Conservation (phyloP, 2,888 invertebrate species). For the Cataglyphis cursor region DNA sequence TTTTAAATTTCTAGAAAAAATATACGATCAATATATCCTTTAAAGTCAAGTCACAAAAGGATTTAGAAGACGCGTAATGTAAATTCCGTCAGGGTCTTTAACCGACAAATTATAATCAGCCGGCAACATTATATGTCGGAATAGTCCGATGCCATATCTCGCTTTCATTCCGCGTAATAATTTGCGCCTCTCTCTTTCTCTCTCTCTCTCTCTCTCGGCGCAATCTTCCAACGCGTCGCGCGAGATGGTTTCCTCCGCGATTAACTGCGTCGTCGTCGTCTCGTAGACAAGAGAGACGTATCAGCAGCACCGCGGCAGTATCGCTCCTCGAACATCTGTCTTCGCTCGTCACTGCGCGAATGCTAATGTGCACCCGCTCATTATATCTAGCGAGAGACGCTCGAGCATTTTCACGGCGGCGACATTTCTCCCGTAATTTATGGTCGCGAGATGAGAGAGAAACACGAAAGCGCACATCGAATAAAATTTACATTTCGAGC, state of each 20-base stretch:
- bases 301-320: slow-evolving; percentile 10
- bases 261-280: slow-evolving; percentile 29
- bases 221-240: slow-evolving; percentile 7
- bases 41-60: slow-evolving; percentile 36
- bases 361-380: slow-evolving; percentile 45
- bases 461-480: slow-evolving; percentile 81
- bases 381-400: slow-evolving; percentile 7
- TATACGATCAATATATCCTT: slow-evolving; percentile 5
- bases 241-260: slow-evolving; percentile 30
- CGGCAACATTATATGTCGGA: slow-evolving; percentile 43
- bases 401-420: slow-evolving; percentile 29
- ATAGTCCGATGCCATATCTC: slow-evolving; percentile 39
- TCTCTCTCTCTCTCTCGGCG: neutral
- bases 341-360: slow-evolving; percentile 48
- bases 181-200: slow-evolving; percentile 1
- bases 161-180: slow-evolving; percentile 50
- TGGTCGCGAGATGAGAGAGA: slow-evolving; percentile 64
- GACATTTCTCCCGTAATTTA: slow-evolving; percentile 79
- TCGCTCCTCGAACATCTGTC: slow-evolving; percentile 51
- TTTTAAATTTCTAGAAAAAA: neutral
- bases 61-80: slow-evolving; percentile 30
- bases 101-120: slow-evolving; percentile 49
- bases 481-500: slow-evolving; percentile 86
- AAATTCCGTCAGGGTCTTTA: slow-evolving; percentile 14
- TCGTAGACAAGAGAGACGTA: slow-evolving; percentile 17